Percentiles rank a stretch among this genome's conserved stretches.
Conservation (phyloP, 2,888 invertebrate genomes). For the Gibbula magus region DNA sequence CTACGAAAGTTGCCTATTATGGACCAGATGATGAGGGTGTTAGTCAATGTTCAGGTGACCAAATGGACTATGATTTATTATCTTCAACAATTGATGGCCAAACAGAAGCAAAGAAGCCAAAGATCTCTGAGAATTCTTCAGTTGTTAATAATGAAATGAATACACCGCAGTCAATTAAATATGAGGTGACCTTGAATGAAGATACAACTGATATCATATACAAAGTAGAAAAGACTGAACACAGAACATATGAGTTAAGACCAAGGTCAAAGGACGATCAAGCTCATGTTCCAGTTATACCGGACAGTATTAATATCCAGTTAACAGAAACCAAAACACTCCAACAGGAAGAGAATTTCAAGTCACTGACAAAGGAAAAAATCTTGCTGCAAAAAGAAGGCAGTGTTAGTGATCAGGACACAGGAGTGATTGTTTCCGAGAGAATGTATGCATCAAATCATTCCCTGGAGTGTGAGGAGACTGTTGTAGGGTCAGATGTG, state of each 20-base stretch:
- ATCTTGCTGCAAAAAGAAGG: constrained; percentile 41
- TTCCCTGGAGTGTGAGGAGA: constrained; percentile 43
- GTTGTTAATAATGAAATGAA: background rate
- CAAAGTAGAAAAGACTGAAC: constrained; percentile 65
- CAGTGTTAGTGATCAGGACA: constrained; percentile 4
- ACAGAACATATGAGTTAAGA: constrained; percentile 55
- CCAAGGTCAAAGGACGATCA: constrained; percentile 23
- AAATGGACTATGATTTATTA: background rate
- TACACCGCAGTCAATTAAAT: constrained; percentile 39
- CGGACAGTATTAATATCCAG: constrained; percentile 61
- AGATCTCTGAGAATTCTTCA: background rate
- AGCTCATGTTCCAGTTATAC: constrained; percentile 23
- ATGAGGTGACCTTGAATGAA: constrained; percentile 61
- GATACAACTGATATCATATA: constrained; percentile 62
- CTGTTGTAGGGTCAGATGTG: constrained; percentile 34
- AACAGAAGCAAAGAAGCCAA: background rate
- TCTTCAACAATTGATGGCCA: background rate
- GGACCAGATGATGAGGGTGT: background rate
- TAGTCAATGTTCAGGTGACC: background rate
- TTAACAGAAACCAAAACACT: constrained; percentile 52
- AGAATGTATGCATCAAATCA: constrained; percentile 38
- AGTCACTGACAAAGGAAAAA: constrained; percentile 46
- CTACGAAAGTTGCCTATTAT: constrained; percentile 30
- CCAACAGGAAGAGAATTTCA: constrained; percentile 48
- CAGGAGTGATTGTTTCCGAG: constrained; percentile 41